phyloP scores from a whole-genome alignment of 2,113 vertebrate species.

The Pelecanus crispus region DNA sequence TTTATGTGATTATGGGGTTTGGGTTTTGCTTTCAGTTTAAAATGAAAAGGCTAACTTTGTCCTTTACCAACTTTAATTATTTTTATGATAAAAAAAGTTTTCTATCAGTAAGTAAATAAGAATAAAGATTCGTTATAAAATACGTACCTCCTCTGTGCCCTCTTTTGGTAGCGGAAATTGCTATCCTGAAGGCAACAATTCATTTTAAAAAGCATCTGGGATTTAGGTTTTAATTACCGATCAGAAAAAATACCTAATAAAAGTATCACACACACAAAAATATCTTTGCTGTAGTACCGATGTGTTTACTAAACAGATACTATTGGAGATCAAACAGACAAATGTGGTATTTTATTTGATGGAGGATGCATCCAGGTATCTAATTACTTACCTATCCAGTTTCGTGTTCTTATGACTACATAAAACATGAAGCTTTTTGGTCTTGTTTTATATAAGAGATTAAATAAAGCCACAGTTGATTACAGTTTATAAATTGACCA shows the following conservation, averaged over 20 bases:
- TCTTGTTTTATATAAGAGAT: background rate
- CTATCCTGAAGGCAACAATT: background rate
- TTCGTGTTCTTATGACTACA: background rate
- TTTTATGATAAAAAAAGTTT: background rate
- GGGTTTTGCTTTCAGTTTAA: background rate
- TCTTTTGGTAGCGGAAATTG: background rate
- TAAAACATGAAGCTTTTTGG: background rate
- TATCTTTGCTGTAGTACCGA: background rate
- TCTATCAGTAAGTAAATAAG: background rate
- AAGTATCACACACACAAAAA: background rate
- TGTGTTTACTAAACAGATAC: background rate
- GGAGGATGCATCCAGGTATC: background rate
- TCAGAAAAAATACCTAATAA: background rate
- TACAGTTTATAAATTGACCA: slow-evolving; percentile 28
- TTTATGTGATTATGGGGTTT: background rate
- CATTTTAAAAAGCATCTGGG: background rate
- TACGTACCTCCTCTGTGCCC: background rate
- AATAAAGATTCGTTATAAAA: background rate
- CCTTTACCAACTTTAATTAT: background rate
- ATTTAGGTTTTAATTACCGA: background rate
- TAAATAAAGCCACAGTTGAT: slow-evolving; percentile 12
- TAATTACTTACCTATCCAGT: background rate
- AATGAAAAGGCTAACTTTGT: background rate
- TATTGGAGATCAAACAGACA: background rate
- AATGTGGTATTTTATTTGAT: background rate